Percentiles rank a stretch among this genome's conserved stretches.
phyloP scores from a whole-genome alignment of 2,113 vertebrate genomes.

The Daphoenositta chrysoptera region DNA sequence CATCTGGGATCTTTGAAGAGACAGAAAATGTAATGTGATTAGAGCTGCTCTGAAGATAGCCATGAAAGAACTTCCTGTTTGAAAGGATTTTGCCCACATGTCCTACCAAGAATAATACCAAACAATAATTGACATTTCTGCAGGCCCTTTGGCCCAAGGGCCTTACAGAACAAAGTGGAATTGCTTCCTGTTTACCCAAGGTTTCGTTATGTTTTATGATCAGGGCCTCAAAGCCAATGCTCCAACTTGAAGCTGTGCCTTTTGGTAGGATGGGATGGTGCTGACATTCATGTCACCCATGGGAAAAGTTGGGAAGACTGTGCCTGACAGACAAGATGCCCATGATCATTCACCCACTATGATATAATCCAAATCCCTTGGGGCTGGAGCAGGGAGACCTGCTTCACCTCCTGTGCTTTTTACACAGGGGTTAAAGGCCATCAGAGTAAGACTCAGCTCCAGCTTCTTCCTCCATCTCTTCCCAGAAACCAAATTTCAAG shows the following conservation, averaged over 20 bases:
- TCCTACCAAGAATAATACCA: not conserved
- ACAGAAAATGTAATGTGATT: not conserved
- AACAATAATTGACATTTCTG: not conserved
- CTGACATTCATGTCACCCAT: accelerated
- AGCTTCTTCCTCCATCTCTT: not conserved
- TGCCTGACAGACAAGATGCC: not conserved
- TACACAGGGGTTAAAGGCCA: not conserved
- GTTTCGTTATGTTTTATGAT: not conserved
- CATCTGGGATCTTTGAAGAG: not conserved
- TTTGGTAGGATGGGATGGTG: not conserved
- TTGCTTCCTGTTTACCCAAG: not conserved
- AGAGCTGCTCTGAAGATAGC: not conserved
- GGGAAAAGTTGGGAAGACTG: not conserved
- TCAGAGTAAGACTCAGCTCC: not conserved
- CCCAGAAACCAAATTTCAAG: not conserved
- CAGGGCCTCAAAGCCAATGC: not conserved
- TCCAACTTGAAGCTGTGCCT: not conserved
- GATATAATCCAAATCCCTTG: not conserved
- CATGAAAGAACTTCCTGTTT: not conserved
- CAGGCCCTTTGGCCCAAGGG: not conserved
- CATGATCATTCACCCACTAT: accelerated
- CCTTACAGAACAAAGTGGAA: not conserved
- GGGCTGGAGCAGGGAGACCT: not conserved
- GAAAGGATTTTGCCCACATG: not conserved
- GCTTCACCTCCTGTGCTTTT: not conserved